Evolutionary conservation across 2,113 vertebrate species (phyloP), one percentile per base, ranked within the genome.

Genomic region (Chaetorhynchus papuensis): DNA sequence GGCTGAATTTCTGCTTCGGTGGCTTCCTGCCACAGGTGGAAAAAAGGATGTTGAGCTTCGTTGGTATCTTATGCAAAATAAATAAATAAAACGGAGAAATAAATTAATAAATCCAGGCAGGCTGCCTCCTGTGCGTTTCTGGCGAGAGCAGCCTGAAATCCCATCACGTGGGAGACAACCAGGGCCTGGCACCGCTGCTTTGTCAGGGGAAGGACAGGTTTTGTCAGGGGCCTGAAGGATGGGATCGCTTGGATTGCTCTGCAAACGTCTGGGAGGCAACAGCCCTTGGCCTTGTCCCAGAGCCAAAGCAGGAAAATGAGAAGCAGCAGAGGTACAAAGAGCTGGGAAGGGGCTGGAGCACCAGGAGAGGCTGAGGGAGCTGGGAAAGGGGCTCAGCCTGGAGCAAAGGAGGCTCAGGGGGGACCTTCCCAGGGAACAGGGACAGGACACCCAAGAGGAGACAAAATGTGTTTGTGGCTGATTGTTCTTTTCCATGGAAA

Each of bases 161-260:
- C 69, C 93, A 94, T 92, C 72, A 84, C 86, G 87, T 94, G 89
- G 91, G 93, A 97, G 95, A 94, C 93, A 89, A 92, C 33, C 63
- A 70, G 69, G 50, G 49, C 8, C 63, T 76, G 82, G 83, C 74
- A 49, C 72, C n/a, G 91, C 87, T 87, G 49, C 74, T 77, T 31
- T 75, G 37, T 13, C 76, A 87, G 53, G 52, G 49, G 22, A 66
- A 20, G 39, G 83, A 81, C 76, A 75, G 77, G 30, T 44, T 92
- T 49, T 68, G 52, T 92, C 76, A 52, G 16, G 52, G 78, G 64
- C 72, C 64, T 87, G 75, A 80, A 52, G 82, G 85, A 33, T 52
- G 76, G 28, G 15, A 44, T 79, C 41, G 90, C 44, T 68, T 71
- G 56, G 61, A 21, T 54, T 65, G 53, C 78, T 90, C 68, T 85